These are phyloP conservation scores for Galeruca laticollis DNA, from an alignment of 2,888 invertebrate species.

Conservation along the genomic window DNA sequence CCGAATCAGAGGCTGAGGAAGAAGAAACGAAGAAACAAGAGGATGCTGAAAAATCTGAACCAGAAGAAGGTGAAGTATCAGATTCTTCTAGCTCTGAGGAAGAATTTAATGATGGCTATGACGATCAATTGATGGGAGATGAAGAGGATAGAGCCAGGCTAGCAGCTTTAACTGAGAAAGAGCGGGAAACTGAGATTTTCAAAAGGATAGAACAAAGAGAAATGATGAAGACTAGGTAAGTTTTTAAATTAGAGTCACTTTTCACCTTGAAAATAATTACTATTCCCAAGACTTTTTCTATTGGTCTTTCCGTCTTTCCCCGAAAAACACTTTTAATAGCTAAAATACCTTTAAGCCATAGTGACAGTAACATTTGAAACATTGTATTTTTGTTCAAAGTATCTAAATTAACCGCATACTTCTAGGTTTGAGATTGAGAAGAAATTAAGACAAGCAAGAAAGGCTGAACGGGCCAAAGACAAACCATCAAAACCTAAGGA, in stretches of 20 bases:
- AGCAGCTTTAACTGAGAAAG: conserved; percentile 95
- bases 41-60: conserved; percentile 73
- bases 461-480: conserved; percentile 76
- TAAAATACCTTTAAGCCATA: no score
- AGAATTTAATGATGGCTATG: conserved; percentile 96
- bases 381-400: conserved; percentile 10
- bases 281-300: no score
- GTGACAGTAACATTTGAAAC: no score
- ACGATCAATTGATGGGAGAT: conserved; percentile 97
- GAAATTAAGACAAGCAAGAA: conserved; percentile 87
- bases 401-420: conserved; percentile 28
- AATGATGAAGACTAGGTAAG: conserved; percentile 85
- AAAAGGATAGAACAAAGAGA: conserved; percentile 96
- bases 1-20: conserved; percentile 63
- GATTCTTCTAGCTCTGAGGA: conserved; percentile 77
- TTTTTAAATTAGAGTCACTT: conserved; percentile 30
- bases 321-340: no score
- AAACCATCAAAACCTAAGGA: conserved; percentile 77
- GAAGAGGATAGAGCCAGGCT: conserved; percentile 92
- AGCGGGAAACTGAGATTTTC: conserved; percentile 96
- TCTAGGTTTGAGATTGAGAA: conserved; percentile 93
- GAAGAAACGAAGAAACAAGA: conserved; percentile 65
- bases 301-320: no score
- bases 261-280: no score
- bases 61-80: conserved; percentile 92